Evolutionary conservation across 2,888 invertebrate species (phyloP).

Genomic region (Alcis repandata): DNA sequence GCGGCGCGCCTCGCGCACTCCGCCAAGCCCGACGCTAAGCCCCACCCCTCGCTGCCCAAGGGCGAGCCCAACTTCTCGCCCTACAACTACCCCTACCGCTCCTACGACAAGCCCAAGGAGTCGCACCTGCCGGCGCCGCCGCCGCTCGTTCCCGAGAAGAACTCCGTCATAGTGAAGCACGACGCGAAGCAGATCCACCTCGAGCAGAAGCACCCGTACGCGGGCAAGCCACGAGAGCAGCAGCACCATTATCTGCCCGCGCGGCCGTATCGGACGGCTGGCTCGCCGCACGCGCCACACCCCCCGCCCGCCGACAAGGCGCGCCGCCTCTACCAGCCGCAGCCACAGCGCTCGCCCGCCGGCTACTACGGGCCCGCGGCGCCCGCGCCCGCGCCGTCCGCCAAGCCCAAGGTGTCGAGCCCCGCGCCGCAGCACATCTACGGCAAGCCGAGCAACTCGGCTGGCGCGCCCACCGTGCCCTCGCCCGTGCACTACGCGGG

Average conservation of each 20-base stretch:
- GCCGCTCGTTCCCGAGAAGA: slow-evolving; percentile 90
- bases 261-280: slow-evolving; percentile 79
- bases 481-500: slow-evolving; percentile 61
- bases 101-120: slow-evolving; percentile 88
- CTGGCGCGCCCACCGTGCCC: slow-evolving; percentile 77
- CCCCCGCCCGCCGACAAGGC: slow-evolving; percentile 87
- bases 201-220: slow-evolving; percentile 86
- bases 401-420: slow-evolving; percentile 90
- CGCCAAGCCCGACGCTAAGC: slow-evolving; percentile 72
- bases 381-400: slow-evolving; percentile 68
- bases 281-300: slow-evolving; percentile 84
- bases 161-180: slow-evolving; percentile 93
- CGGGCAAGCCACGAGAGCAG: slow-evolving; percentile 87
- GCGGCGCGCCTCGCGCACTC: slow-evolving; percentile 66
- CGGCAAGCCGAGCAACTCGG: slow-evolving; percentile 87
- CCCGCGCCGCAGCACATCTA: slow-evolving; percentile 92
- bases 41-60: slow-evolving; percentile 81
- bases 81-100: slow-evolving; percentile 88
- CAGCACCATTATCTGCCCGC: slow-evolving; percentile 86
- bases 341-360: slow-evolving; percentile 87
- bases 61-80: slow-evolving; percentile 90
- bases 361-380: slow-evolving; percentile 68
- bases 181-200: slow-evolving; percentile 89
- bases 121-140: slow-evolving; percentile 89
- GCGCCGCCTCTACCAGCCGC: slow-evolving; percentile 89